Conservation (phyloP, 1,140 invertebrate species). For the Aphelinus certus region DNA sequence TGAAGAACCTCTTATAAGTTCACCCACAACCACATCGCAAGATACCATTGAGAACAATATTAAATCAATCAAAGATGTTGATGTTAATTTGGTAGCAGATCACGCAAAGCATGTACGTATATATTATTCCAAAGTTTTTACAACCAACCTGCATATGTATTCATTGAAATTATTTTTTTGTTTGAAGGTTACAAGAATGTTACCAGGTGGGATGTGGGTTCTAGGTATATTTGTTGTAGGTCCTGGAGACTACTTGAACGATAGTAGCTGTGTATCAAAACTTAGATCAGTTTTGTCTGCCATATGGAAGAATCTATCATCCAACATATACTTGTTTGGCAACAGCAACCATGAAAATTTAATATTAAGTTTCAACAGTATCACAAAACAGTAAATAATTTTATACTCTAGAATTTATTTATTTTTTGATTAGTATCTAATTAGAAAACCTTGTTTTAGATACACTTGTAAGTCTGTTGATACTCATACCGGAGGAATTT, state of each 20-base stretch:
- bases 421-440: constrained; percentile 29
- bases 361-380: constrained; percentile 65
- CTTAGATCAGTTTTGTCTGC: constrained; percentile 68
- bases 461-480: constrained; percentile 59
- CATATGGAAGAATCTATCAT: constrained; percentile 67
- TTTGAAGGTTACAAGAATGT: constrained; percentile 77
- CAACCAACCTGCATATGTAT: constrained; percentile 24
- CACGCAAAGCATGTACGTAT: constrained; percentile 72
- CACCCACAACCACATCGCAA: constrained; percentile 40
- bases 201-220: constrained; percentile 83
- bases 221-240: constrained; percentile 72
- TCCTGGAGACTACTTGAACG: constrained; percentile 72
- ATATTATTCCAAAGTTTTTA: constrained; percentile 30
- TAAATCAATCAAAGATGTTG: constrained; percentile 64
- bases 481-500: constrained; percentile 45
- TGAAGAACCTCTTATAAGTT: constrained; percentile 54
- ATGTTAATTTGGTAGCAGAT: constrained; percentile 73
- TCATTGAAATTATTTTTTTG: constrained; percentile 26
- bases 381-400: constrained; percentile 59
- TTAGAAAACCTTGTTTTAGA: constrained; percentile 56
- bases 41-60: constrained; percentile 50
- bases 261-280: constrained; percentile 61
- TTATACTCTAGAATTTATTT: constrained; percentile 28
- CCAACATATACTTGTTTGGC: constrained; percentile 70
- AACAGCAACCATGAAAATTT: constrained; percentile 65